phyloP scores from a whole-genome alignment of 2,113 vertebrate species.

The Larimichthys crocea region DNA sequence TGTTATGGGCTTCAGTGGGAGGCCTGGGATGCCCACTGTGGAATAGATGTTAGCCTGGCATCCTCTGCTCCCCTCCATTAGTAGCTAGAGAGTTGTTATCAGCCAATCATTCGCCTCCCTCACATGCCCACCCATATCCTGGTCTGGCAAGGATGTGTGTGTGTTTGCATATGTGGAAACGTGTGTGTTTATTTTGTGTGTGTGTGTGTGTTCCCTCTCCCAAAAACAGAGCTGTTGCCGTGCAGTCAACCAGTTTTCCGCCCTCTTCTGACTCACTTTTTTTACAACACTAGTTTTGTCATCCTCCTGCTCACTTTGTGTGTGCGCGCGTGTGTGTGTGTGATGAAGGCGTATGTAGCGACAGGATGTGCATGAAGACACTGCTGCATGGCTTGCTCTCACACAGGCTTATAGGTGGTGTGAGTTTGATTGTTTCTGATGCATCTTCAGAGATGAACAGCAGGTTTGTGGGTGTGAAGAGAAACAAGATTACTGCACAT shows the following conservation, averaged over 20 bases:
- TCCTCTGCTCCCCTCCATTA: constrained; percentile 38
- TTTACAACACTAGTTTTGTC: constrained; percentile 3
- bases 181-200: constrained; percentile 7
- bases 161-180: background rate
- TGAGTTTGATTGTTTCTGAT: background rate
- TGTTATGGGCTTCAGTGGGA: constrained; percentile 16
- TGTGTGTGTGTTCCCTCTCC: background rate
- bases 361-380: background rate
- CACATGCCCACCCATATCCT: constrained; percentile 41
- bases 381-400: constrained; percentile 6
- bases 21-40: constrained; percentile 15
- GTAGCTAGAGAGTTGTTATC: constrained; percentile 18
- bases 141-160: constrained; percentile 1
- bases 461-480: background rate
- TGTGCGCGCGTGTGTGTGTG: background rate
- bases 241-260: constrained; percentile 5
- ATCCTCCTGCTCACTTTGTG: constrained; percentile 6
- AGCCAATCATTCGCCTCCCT: constrained; percentile 33
- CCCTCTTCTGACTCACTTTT: constrained; percentile 20
- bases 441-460: background rate
- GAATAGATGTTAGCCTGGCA: constrained; percentile 28
- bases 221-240: constrained; percentile 7
- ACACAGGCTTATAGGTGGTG: background rate
- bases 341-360: background rate
- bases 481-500: background rate